Evolutionary conservation across 2,797 vertebrate genomes (phyloP).

Genomic region (Enteromius anoplus): DNA sequence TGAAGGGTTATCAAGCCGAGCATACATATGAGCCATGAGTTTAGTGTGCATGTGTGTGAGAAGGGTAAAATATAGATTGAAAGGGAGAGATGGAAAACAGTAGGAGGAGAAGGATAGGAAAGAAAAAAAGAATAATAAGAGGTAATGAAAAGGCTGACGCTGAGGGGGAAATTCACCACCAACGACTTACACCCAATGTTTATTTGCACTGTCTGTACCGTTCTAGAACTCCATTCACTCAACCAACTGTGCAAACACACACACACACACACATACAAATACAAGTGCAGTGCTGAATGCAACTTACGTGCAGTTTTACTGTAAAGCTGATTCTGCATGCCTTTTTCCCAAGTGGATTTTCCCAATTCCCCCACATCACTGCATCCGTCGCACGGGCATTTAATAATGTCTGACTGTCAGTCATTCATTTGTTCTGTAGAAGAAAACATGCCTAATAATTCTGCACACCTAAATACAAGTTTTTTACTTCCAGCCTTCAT

Average conservation of each 20-base stretch:
- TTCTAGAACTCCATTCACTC: background rate
- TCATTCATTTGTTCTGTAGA: too few species aligned
- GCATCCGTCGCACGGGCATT: too few species aligned
- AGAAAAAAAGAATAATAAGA: background rate
- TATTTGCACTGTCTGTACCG: background rate
- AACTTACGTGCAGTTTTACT: background rate
- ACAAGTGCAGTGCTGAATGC: background rate
- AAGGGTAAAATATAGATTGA: background rate
- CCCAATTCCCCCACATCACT: too few species aligned
- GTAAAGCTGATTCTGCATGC: too few species aligned
- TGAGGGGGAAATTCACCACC: background rate
- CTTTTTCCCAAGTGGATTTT: too few species aligned
- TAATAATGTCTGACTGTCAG: too few species aligned
- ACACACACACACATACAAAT: background rate
- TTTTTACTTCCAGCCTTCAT: too few species aligned
- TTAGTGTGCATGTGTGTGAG: background rate
- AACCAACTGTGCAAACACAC: background rate
- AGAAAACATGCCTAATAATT: too few species aligned
- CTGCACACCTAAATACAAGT: too few species aligned
- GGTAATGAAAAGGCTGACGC: conserved; percentile 1
- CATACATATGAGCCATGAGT: background rate
- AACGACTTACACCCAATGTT: background rate
- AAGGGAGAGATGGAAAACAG: background rate
- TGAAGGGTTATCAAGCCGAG: background rate
- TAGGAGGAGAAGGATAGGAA: background rate